Conservation (phyloP, 1,140 invertebrate genomes). For the Battus philenor region DNA sequence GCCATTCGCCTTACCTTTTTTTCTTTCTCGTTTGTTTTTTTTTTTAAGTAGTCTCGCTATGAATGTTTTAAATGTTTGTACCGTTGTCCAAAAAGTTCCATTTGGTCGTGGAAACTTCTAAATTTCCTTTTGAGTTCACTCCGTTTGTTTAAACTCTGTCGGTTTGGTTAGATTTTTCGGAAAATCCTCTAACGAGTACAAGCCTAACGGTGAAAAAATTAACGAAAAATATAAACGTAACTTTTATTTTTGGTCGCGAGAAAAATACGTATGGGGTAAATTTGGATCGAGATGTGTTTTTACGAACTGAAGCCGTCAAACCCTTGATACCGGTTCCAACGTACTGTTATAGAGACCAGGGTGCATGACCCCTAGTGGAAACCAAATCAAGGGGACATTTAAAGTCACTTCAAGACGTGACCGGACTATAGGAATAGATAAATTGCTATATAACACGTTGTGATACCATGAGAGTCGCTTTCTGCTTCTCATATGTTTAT, state of each 20-base stretch:
- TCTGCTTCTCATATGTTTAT: too few species aligned
- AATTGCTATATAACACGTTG: too few species aligned
- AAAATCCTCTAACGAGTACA: too few species aligned
- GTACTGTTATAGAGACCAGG: constrained; percentile 48
- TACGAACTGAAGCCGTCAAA: constrained; percentile 24
- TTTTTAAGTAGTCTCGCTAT: constrained; percentile 63
- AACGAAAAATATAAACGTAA: too few species aligned
- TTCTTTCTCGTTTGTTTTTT: too few species aligned
- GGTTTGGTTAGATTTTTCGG: too few species aligned
- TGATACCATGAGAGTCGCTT: too few species aligned
- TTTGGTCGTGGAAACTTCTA: constrained; percentile 40
- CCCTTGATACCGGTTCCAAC: constrained; percentile 64
- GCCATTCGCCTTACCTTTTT: constrained; percentile 43
- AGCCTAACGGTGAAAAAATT: too few species aligned
- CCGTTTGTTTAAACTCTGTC: too few species aligned
- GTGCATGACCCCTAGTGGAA: constrained; percentile 69
- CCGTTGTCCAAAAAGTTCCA: constrained; percentile 45
- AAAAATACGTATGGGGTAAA: constrained; percentile 1
- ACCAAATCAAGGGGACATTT: constrained; percentile 65
- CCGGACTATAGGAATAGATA: constrained; percentile 24
- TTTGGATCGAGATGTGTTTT: constrained; percentile 15
- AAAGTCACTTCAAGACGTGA: constrained; percentile 68
- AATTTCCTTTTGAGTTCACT: constrained; percentile 25
- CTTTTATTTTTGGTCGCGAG: too few species aligned
- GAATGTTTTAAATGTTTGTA: constrained; percentile 61